These are phyloP conservation scores for Teleopsis dalmanni DNA, from an alignment of 1,140 invertebrate species.

Conservation along the genomic window DNA sequence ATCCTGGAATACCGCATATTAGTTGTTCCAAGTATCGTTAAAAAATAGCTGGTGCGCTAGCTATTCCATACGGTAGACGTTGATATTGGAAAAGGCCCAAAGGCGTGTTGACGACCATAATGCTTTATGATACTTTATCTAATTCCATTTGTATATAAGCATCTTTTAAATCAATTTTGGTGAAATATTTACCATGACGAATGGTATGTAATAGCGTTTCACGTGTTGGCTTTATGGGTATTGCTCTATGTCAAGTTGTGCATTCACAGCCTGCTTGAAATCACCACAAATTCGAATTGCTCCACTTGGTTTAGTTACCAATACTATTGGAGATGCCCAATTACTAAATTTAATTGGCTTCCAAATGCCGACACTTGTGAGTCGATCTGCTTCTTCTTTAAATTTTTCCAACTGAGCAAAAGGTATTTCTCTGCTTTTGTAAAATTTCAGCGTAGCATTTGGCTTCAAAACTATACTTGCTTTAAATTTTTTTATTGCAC, in stretches of 20 bases:
- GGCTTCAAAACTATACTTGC: constrained; percentile 4
- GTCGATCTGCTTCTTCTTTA: constrained; percentile 35
- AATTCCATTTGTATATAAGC: constrained; percentile 19
- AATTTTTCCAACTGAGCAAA: constrained; percentile 40
- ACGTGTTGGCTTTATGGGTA: constrained; percentile 47
- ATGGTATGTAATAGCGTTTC: constrained; percentile 29
- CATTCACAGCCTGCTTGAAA: constrained; percentile 40
- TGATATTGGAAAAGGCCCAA: constrained; percentile 17
- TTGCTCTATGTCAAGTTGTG: constrained; percentile 26
- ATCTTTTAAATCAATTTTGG: neutral
- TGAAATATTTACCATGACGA: neutral
- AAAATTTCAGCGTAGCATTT: neutral
- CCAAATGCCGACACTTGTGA: constrained; percentile 18
- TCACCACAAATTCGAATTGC: constrained; percentile 44
- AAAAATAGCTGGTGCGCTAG: constrained; percentile 16
- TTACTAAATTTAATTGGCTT: constrained; percentile 18
- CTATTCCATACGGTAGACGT: constrained; percentile 17
- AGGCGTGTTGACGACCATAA: constrained; percentile 17
- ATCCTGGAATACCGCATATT: neutral
- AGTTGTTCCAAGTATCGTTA: constrained; percentile 14
- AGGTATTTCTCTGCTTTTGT: constrained; percentile 23
- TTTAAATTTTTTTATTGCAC: too few relatives aligned
- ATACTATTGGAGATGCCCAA: constrained; percentile 46
- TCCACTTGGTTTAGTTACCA: constrained; percentile 44
- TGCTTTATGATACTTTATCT: constrained; percentile 13